Evolutionary conservation across 64 coral and sea anemone species (phyloP).

Genomic region (Montipora foliosa): DNA sequence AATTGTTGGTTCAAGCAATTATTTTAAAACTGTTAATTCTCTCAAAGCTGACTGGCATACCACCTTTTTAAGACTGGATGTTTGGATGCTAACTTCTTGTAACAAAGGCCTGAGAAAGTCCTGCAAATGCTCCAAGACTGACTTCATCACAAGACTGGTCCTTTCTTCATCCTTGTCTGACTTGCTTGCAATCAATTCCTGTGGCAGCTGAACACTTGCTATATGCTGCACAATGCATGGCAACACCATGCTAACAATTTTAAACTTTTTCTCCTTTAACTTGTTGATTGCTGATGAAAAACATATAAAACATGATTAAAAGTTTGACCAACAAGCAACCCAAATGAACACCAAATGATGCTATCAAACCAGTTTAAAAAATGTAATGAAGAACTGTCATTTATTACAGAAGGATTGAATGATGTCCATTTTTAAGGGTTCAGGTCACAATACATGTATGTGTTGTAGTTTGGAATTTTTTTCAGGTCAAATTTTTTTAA

Average conservation of each 20-base stretch:
- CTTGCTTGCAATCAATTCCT: neutral
- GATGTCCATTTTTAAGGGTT: neutral
- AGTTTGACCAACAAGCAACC: no score
- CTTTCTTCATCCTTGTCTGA: neutral
- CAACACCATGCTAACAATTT: constrained; percentile 59
- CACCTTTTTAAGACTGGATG: neutral
- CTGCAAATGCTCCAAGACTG: neutral
- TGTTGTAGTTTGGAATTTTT: neutral
- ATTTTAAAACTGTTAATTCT: neutral
- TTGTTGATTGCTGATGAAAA: constrained; percentile 6
- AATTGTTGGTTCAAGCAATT: neutral
- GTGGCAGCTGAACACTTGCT: neutral
- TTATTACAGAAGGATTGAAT: neutral
- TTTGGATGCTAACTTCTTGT: constrained; percentile 1
- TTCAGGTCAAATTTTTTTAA: no score
- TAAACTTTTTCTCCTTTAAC: constrained; percentile 40
- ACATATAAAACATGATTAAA: neutral
- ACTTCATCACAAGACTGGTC: neutral
- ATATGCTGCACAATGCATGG: constrained; percentile 38
- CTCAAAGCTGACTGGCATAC: neutral
- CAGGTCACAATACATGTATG: neutral
- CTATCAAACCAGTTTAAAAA: no score
- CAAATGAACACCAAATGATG: no score
- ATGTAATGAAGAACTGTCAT: no score
- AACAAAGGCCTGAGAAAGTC: constrained; percentile 25